These are phyloP conservation scores for Melieria crassipennis DNA, from an alignment of 2,888 invertebrate genomes.

Conservation along the genomic window DNA sequence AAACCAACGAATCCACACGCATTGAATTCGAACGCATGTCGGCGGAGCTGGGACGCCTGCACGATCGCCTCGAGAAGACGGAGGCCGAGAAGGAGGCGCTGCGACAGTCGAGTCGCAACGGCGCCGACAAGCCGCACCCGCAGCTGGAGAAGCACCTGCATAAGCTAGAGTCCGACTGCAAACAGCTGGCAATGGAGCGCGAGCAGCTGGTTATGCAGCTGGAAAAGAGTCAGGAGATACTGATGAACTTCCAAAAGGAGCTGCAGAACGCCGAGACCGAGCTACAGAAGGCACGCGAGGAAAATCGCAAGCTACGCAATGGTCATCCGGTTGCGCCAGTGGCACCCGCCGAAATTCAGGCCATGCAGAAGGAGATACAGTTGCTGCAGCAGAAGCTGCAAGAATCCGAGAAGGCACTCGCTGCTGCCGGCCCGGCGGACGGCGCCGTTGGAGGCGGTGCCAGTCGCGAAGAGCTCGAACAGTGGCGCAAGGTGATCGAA, in stretches of 20 bases:
- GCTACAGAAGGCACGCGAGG: conserved; percentile 81
- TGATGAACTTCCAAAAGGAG: conserved; percentile 93
- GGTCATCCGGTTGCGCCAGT: conserved; percentile 59
- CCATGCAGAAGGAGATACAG: conserved; percentile 73
- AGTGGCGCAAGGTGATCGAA: conserved; percentile 83
- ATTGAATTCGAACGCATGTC: conserved; percentile 88
- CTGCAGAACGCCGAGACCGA: conserved; percentile 85
- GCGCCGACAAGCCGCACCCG: conserved; percentile 81
- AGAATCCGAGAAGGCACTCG: conserved; percentile 68
- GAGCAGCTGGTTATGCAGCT: conserved; percentile 89
- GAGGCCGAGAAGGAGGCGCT: conserved; percentile 80
- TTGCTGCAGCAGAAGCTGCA: conserved; percentile 77
- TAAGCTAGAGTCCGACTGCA: conserved; percentile 85
- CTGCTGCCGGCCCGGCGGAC: conserved; percentile 67
- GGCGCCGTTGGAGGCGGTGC: conserved; percentile 67
- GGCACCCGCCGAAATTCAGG: conserved; percentile 77
- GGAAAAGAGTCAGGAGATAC: conserved; percentile 92
- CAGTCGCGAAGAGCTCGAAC: conserved; percentile 76
- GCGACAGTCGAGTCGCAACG: conserved; percentile 75
- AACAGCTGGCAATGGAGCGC: conserved; percentile 82
- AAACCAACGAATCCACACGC: conserved; percentile 82
- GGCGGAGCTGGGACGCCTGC: conserved; percentile 81
- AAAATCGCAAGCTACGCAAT: conserved; percentile 67
- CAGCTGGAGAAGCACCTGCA: conserved; percentile 87
- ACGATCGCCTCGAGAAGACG: conserved; percentile 81